A percentile compares a stretch with the other conserved stretches of the same genome.
Evolutionary conservation across 2,113 vertebrate genomes (phyloP).

Genomic region (Bos javanicus): DNA sequence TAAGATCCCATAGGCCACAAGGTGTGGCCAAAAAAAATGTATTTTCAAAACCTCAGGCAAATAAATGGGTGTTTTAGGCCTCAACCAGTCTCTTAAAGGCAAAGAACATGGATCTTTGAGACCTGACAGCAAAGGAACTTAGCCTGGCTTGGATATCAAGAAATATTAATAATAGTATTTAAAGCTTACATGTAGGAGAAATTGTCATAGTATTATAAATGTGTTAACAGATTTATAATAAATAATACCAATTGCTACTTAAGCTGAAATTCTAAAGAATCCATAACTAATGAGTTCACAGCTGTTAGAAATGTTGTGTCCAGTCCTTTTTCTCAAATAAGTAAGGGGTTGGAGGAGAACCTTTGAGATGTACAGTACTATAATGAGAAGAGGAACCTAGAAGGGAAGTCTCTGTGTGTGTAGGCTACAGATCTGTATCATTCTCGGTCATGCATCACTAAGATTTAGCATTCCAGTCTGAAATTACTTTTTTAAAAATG

Average conservation of each 20-base stretch:
- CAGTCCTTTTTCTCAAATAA: background rate
- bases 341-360: background rate
- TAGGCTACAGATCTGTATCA: background rate
- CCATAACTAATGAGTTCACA: background rate
- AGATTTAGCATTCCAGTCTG: background rate
- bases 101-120: background rate
- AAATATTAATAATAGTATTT: background rate
- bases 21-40: background rate
- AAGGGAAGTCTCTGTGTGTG: no score
- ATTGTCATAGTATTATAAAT: background rate
- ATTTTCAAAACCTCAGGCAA: background rate
- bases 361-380: background rate
- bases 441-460: background rate
- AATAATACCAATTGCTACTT: background rate
- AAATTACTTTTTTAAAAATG: background rate
- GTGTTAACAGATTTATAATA: background rate
- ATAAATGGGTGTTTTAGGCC: background rate
- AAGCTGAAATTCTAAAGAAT: background rate
- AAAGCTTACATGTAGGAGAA: background rate
- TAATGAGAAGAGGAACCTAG: background rate
- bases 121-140: background rate
- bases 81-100: background rate
- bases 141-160: background rate
- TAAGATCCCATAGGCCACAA: background rate
- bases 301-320: background rate